These are phyloP conservation scores for Xenopus petersii DNA, from an alignment of 2,797 vertebrate genomes.

Conservation along the genomic window DNA sequence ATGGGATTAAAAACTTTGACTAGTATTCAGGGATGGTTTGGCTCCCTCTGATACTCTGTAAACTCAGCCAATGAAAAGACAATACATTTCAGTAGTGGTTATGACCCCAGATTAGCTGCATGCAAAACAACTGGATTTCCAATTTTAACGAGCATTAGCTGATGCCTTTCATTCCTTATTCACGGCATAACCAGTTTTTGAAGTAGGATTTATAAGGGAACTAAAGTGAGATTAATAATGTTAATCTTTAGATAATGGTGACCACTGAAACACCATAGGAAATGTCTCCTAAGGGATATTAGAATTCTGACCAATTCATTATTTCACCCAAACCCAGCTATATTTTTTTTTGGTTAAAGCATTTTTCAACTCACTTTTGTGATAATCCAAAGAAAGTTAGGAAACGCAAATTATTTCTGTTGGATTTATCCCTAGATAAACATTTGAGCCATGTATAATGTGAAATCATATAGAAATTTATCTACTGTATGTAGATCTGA, in stretches of 20 bases:
- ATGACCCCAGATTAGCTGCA: no score
- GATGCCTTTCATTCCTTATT: not conserved
- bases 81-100: no score
- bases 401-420: no score
- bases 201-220: not conserved
- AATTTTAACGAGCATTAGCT: not conserved
- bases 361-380: no score
- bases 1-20: not conserved
- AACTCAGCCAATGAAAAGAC: not conserved
- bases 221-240: not conserved
- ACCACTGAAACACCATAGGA: not conserved
- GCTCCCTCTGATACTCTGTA: not conserved
- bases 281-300: not conserved
- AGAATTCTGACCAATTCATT: no score
- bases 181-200: not conserved
- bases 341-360: no score
- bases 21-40: not conserved
- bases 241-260: not conserved
- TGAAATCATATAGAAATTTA: no score
- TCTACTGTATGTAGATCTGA: no score
- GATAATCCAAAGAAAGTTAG: no score
- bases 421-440: no score
- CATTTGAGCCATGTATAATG: no score
- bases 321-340: no score
- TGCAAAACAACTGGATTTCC: not conserved